Percentiles rank a stretch among this genome's conserved stretches.
Conservation (phyloP, 2,797 vertebrate genomes). For the Paratrypauchen microcephalus region DNA sequence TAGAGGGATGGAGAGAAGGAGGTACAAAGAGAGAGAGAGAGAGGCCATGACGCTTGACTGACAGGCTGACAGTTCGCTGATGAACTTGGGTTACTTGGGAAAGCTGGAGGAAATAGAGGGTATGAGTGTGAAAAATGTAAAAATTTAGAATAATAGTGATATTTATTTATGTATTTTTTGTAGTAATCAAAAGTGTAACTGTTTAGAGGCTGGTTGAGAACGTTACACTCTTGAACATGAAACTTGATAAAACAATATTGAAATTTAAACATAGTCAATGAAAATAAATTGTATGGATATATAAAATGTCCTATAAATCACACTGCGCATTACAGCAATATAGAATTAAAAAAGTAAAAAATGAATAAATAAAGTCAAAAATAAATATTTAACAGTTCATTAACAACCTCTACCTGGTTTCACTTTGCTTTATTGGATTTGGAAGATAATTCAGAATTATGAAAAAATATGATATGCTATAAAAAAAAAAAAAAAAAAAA, state of each 20-base stretch:
- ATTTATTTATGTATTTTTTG: not conserved
- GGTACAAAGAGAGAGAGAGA: not conserved
- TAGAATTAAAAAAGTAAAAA: not conserved
- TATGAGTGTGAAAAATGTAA: not conserved
- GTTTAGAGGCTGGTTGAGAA: no score
- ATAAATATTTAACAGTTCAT: no score
- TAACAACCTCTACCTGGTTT: no score
- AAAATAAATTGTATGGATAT: not conserved
- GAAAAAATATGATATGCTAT: no score
- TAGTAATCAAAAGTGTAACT: not conserved
- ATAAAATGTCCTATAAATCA: not conserved
- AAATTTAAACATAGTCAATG: no score
- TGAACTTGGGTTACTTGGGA: not conserved
- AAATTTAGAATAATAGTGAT: not conserved
- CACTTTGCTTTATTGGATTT: no score
- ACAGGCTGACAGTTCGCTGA: slow-evolving; percentile 16
- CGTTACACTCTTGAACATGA: not conserved
- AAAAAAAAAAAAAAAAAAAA: no score
- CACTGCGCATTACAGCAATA: not conserved
- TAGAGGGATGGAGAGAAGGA: not conserved
- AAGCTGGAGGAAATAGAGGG: not conserved
- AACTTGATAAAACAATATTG: no score
- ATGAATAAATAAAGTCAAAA: not conserved
- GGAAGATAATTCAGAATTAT: no score
- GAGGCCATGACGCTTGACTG: slow-evolving; percentile 1